These are phyloP conservation scores for Belgica antarctica DNA, from an alignment of 2,888 invertebrate species.

Conservation along the genomic window DNA sequence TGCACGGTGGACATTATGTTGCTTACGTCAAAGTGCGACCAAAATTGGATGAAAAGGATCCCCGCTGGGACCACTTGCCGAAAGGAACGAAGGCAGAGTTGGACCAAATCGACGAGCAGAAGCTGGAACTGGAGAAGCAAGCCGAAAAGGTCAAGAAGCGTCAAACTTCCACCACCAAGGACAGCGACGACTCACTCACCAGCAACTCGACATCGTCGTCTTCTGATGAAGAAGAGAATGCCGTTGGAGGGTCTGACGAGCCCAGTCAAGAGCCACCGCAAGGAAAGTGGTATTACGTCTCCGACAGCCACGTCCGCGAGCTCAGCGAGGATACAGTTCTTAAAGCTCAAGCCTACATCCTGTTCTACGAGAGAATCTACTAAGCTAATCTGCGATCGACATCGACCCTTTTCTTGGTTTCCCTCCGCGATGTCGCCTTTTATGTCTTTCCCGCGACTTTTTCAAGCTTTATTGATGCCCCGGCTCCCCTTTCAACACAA, in stretches of 20 bases:
- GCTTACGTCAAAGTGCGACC: conserved; percentile 89
- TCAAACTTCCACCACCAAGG: conserved; percentile 49
- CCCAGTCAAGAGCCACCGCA: conserved; percentile 57
- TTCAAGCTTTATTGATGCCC: neutral
- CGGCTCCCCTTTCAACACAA: neutral
- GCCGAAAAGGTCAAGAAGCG: conserved; percentile 52
- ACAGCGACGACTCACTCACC: conserved; percentile 60
- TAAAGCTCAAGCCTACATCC: conserved; percentile 85
- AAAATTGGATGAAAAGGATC: conserved; percentile 62
- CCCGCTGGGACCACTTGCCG: conserved; percentile 72
- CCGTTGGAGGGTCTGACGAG: conserved; percentile 53
- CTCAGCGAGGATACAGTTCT: conserved; percentile 78
- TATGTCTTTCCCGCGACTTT: neutral
- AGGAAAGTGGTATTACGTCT: conserved; percentile 91
- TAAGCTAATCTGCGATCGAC: conserved; percentile 53
- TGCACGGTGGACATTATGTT: conserved; percentile 83
- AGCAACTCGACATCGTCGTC: conserved; percentile 56
- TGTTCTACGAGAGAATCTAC: conserved; percentile 93
- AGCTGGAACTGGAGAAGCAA: conserved; percentile 54
- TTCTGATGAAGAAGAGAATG: conserved; percentile 49
- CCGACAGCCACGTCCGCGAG: conserved; percentile 83
- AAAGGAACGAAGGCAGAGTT: conserved; percentile 59
- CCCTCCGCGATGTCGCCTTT: neutral
- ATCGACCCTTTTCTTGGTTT: neutral
- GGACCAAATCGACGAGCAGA: conserved; percentile 57